Percentiles rank a stretch among this genome's conserved stretches.
Conservation (phyloP, 2,797 vertebrate species). For the Lemur catta region DNA sequence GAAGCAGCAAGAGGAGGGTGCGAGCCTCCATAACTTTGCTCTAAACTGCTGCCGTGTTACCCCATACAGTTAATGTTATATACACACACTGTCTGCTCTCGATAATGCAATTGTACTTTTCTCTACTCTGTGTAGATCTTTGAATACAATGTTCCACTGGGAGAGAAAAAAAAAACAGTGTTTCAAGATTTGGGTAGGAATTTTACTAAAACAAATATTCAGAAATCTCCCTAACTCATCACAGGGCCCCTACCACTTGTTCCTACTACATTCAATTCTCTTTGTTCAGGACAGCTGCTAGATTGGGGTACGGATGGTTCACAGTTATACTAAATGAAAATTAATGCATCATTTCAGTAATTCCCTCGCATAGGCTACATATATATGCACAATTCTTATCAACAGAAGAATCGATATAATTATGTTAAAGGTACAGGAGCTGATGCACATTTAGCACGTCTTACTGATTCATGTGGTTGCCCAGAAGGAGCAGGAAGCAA, state of each 20-base stretch:
- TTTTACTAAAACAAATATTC: slow-evolving; percentile 42
- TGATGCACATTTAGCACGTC: not conserved
- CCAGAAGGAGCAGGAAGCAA: not conserved
- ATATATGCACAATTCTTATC: not conserved
- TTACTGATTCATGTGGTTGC: not conserved
- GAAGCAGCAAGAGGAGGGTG: not conserved
- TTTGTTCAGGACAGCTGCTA: not conserved
- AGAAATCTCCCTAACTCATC: not conserved
- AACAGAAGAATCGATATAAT: slow-evolving; percentile 27
- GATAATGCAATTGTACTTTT: slow-evolving; percentile 34
- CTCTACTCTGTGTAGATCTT: slow-evolving; percentile 22
- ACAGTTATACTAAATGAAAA: not conserved
- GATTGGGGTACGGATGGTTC: not conserved
- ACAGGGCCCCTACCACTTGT: not conserved
- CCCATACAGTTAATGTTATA: slow-evolving; percentile 32
- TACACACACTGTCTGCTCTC: slow-evolving; percentile 41
- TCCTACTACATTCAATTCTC: not conserved
- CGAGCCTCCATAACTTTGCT: slow-evolving; percentile 6
- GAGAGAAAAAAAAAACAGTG: not conserved
- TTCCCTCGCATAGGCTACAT: not conserved
- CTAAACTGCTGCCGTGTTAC: slow-evolving; percentile 17
- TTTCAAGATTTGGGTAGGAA: not conserved
- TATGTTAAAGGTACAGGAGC: not conserved
- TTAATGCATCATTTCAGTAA: slow-evolving; percentile 1
- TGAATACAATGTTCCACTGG: not conserved